Conservation (phyloP, 2,113 vertebrate species). For the Myotis yumanensis region DNA sequence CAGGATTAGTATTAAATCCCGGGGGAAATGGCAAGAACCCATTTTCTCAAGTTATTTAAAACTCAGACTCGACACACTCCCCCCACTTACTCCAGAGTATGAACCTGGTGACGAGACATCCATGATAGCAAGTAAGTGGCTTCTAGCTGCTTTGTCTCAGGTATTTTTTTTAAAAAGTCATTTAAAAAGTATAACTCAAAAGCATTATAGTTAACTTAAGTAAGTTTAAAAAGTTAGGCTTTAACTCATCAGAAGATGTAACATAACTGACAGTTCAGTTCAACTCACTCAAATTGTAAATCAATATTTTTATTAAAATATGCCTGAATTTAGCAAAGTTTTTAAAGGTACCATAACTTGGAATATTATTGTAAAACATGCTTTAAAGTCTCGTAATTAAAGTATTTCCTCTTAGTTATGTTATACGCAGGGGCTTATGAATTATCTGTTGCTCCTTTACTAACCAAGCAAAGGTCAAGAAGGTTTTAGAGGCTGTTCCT, state of each 20-base stretch:
- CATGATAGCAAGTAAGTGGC: constrained; percentile 7
- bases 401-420: background rate
- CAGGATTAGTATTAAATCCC: constrained; percentile 69
- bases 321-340: background rate
- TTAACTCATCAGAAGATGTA: background rate
- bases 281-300: background rate
- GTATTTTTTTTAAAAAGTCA: background rate
- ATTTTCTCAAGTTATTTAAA: constrained; percentile 77
- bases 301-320: constrained; percentile 20
- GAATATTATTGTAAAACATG: background rate
- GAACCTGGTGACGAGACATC: background rate
- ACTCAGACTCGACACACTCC: constrained; percentile 49
- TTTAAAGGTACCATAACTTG: background rate
- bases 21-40: constrained; percentile 49
- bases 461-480: background rate
- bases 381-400: constrained; percentile 4
- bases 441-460: background rate
- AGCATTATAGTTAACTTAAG: background rate
- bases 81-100: constrained; percentile 27
- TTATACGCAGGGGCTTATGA: background rate
- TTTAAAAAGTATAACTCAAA: background rate
- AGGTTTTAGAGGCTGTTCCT: background rate
- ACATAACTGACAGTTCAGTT: background rate
- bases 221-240: background rate
- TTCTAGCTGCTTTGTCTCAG: background rate